Base-by-base conservation (phyloP, 2,888 invertebrate genomes). In the Kryphioiulus occultus region DNA sequence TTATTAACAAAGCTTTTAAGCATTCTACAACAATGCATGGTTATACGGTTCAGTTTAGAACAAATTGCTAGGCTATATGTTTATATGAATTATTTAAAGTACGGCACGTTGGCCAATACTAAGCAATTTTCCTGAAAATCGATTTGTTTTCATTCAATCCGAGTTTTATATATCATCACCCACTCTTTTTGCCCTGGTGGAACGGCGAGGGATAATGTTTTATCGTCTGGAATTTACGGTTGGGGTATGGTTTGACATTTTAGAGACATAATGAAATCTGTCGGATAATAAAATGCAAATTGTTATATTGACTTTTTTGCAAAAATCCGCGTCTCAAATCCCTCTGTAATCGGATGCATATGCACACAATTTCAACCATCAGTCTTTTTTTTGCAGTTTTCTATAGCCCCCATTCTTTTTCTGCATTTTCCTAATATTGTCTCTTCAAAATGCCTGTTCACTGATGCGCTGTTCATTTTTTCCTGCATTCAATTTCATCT, bases 271-370 rank as follows among this genome's bases (percentile, higher is more conserved):
- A 78, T 78, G 78, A 78, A 78, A 78, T 78, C 78, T 78, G 30
- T 78, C 78, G 78, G 78, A 78, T 78, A 78, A 78, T 78, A 78
- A 78, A 78, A 78, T 78, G 78, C 78, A 78, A 78, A 78, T 78
- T 78, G 78, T 78, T 78, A 78, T 78, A 78, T 78, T 78, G 78
- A 78, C 78, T 78, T 78, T 78, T 78, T 78, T 32, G 78, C 4
- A 15, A 22, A 59, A 78, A 78, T 78, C 78, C 78, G 26, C 26
- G 26, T 17, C 30, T 30, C 30, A 19, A 78, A 78, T 78, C 78
- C 78, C 30, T 78, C 78, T 17, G 78, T 78, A 30, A 78, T 78
- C 78, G 78, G 78, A 78, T 78, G 78, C 78, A 78, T 78, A 68
- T 68, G 26, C 78, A 30, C 78, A 78, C 30, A 78, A 32, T 78